phyloP scores from a whole-genome alignment of 2,113 vertebrate genomes.

The Eonycteris spelaea region DNA sequence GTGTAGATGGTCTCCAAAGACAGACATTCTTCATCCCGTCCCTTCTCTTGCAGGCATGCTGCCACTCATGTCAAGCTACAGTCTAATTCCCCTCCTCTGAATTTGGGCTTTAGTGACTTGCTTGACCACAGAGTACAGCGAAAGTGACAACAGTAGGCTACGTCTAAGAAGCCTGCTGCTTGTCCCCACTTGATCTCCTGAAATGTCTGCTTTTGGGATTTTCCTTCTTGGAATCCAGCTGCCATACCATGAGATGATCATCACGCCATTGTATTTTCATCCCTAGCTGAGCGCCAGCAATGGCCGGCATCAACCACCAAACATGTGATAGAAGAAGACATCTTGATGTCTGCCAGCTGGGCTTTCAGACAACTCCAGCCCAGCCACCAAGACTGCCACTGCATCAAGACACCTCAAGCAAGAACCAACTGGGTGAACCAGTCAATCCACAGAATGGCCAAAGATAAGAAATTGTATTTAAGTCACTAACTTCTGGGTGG shows the following conservation, averaged over 20 bases:
- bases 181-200: not conserved
- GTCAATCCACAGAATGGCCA: not conserved
- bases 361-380: not conserved
- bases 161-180: not conserved
- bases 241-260: not conserved
- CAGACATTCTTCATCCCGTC: not conserved
- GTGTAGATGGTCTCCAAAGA: not conserved
- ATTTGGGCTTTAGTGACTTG: not conserved
- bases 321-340: not conserved
- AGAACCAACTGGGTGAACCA: not conserved
- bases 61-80: accelerated
- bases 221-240: not conserved
- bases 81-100: not conserved
- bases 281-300: not conserved
- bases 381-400: not conserved
- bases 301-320: not conserved
- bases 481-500: not conserved
- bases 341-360: not conserved
- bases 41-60: not conserved
- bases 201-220: not conserved
- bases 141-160: not conserved
- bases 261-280: not conserved
- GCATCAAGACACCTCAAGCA: not conserved
- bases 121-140: accelerated
- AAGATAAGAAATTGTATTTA: no score